Conservation (phyloP, 1,140 invertebrate species). For the Plectus sambesii region DNA sequence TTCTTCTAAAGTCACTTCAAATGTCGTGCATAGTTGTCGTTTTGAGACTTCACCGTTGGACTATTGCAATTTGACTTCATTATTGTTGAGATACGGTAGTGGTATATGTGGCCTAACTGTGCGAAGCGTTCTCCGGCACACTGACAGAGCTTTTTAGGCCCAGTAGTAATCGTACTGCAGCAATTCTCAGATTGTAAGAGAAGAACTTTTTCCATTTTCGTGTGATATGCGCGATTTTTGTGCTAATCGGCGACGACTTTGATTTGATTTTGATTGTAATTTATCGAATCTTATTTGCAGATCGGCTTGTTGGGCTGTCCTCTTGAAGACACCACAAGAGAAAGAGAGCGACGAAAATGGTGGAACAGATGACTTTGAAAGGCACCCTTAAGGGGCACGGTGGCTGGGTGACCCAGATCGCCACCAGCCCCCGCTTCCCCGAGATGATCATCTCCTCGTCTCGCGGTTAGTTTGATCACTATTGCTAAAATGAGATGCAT, state of each 20-base stretch:
- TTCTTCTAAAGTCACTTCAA: too few species aligned
- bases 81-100: constrained; percentile 5
- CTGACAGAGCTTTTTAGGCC: background rate
- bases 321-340: too few species aligned
- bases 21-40: background rate
- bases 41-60: constrained; percentile 4
- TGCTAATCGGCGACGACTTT: too few species aligned
- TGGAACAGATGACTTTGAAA: too few species aligned
- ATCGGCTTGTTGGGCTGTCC: too few species aligned
- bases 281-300: too few species aligned
- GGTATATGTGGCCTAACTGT: constrained; percentile 16
- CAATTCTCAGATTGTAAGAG: constrained; percentile 11
- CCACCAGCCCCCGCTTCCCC: constrained; percentile 90
- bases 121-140: constrained; percentile 7
- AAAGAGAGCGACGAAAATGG: too few species aligned
- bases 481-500: too few species aligned
- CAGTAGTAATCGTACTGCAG: constrained; percentile 1
- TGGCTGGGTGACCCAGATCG: constrained; percentile 97
- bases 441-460: constrained; percentile 93
- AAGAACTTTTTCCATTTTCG: constrained; percentile 14
- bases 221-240: constrained; percentile 12
- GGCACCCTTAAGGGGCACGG: constrained; percentile 85
- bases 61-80: background rate
- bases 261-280: too few species aligned
- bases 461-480: constrained; percentile 62